Percentiles rank a stretch among this genome's conserved stretches.
Evolutionary conservation across 2,797 vertebrate genomes (phyloP).

Genomic region (Peromyscus attwateri): DNA sequence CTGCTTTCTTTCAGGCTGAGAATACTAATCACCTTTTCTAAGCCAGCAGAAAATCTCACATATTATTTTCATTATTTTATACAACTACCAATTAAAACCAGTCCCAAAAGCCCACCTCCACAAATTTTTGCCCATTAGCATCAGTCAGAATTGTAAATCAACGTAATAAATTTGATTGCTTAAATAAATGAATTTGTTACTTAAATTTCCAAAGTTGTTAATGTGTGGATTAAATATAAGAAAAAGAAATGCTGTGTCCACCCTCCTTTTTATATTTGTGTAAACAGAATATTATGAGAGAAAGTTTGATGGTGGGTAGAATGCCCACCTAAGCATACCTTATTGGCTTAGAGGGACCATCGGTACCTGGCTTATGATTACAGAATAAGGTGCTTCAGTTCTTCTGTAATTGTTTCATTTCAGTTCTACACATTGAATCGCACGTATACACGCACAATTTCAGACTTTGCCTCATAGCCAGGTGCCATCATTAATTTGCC

Average conservation of each 20-base stretch:
- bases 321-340: background rate
- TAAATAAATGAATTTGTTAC: background rate
- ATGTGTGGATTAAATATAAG: background rate
- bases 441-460: background rate
- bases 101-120: background rate
- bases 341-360: background rate
- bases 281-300: background rate
- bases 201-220: constrained; percentile 41
- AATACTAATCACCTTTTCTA: constrained; percentile 15
- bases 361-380: background rate
- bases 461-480: constrained; percentile 46
- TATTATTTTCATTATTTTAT: background rate
- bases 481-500: constrained; percentile 55
- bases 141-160: background rate
- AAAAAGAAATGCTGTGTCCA: background rate
- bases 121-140: background rate
- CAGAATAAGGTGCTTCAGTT: background rate
- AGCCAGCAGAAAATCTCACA: constrained; percentile 19
- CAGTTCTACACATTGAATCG: background rate
- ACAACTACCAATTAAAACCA: constrained; percentile 22
- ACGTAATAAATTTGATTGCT: background rate
- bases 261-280: background rate
- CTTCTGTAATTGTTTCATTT: constrained; percentile 60
- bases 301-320: background rate
- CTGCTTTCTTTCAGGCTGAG: background rate